phyloP scores from a whole-genome alignment of 2,797 vertebrate species.

The Gallinago solitaria region DNA sequence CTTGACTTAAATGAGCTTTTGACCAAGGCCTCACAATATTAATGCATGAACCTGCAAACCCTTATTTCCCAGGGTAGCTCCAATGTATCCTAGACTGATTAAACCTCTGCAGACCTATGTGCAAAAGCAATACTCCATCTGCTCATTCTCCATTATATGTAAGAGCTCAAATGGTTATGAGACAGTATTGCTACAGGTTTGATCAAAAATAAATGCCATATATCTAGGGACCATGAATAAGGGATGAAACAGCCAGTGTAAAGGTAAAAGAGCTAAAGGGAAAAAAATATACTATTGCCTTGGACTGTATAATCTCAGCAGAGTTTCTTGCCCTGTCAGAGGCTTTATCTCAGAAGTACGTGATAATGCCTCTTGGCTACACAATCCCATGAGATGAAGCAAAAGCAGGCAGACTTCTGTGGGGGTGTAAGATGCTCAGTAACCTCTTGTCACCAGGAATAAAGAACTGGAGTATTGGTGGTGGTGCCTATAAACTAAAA shows the following conservation, averaged over 20 bases:
- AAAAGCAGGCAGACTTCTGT: background rate
- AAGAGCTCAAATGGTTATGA: constrained; percentile 51
- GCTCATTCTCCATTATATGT: constrained; percentile 41
- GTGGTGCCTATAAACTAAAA: background rate
- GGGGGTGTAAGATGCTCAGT: background rate
- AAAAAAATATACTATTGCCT: background rate
- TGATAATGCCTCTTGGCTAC: constrained; percentile 7
- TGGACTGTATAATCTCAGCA: constrained; percentile 24
- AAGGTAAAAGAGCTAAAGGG: background rate
- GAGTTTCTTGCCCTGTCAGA: constrained; percentile 1
- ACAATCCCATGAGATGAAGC: background rate
- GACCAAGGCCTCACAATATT: constrained; percentile 41
- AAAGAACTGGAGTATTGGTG: background rate
- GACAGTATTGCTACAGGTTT: constrained; percentile 38
- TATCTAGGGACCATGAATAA: constrained; percentile 64
- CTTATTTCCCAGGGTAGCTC: constrained; percentile 58
- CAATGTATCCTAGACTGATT: constrained; percentile 59
- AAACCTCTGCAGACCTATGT: constrained; percentile 50
- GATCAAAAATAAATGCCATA: constrained; percentile 69
- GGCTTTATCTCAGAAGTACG: constrained; percentile 38
- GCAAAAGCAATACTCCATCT: constrained; percentile 51
- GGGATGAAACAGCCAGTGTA: constrained; percentile 36
- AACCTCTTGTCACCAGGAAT: background rate
- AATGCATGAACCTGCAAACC: constrained; percentile 50
- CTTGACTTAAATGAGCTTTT: constrained; percentile 58